Percentiles rank a stretch among this genome's conserved stretches.
Conservation (phyloP, 92 coral and sea anemone genomes). For the Porites cylindrica region DNA sequence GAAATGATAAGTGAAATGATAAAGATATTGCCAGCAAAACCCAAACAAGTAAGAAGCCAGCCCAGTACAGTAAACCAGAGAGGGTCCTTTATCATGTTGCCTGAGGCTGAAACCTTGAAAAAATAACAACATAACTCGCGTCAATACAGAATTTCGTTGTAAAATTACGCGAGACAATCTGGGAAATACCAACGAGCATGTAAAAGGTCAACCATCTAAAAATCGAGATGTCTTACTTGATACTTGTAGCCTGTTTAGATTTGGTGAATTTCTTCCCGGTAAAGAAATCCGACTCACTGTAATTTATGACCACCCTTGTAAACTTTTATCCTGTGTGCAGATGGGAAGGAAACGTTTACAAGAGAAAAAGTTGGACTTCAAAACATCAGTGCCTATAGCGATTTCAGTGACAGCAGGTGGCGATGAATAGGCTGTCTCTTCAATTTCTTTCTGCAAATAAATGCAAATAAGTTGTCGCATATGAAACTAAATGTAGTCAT, state of each 20-base stretch:
- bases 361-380: background rate
- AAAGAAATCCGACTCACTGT: too few relatives aligned
- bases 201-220: too few relatives aligned
- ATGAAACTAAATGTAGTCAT: too few relatives aligned
- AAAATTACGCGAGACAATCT: background rate
- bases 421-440: background rate
- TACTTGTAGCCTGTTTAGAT: background rate
- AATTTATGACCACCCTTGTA: background rate
- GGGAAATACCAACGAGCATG: too few relatives aligned
- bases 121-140: background rate
- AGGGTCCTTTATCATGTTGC: background rate
- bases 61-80: constrained; percentile 10
- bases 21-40: constrained; percentile 6
- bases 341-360: background rate
- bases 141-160: background rate
- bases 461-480: background rate
- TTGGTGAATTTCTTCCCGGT: background rate
- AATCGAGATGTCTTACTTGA: background rate
- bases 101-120: background rate
- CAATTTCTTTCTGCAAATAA: background rate
- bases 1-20: constrained; percentile 13
- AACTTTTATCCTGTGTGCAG: background rate
- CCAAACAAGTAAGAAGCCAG: constrained; percentile 8
- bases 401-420: background rate
- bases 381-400: background rate